Percentiles rank a stretch among this genome's conserved stretches.
Evolutionary conservation across 2,113 vertebrate genomes (phyloP).

Genomic region (Alexandromys fortis): DNA sequence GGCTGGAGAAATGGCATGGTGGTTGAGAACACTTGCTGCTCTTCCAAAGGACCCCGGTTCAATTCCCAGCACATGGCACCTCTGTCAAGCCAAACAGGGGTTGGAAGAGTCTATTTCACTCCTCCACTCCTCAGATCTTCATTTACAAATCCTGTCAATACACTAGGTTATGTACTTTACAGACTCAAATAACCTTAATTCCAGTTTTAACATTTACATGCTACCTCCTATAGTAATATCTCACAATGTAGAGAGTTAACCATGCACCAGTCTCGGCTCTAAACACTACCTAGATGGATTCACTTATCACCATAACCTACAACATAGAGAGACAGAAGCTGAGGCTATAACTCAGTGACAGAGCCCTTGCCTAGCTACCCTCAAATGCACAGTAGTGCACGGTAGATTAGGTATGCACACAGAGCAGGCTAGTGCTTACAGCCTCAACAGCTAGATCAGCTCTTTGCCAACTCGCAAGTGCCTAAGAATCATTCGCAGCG

Average conservation of each 20-base stretch:
- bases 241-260: neutral
- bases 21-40: neutral
- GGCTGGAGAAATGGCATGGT: neutral
- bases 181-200: constrained; percentile 25
- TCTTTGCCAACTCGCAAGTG: neutral
- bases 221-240: neutral
- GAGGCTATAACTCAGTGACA: neutral
- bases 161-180: neutral
- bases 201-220: constrained; percentile 12
- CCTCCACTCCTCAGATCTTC: neutral
- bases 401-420: neutral
- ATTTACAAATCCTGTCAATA: constrained; percentile 51
- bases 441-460: neutral
- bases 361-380: neutral
- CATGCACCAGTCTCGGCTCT: neutral
- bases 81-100: constrained; percentile 29
- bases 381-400: neutral
- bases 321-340: neutral
- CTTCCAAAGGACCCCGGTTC: neutral
- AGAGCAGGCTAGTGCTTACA: neutral
- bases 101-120: constrained; percentile 33
- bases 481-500: neutral
- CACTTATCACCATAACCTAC: constrained; percentile 33
- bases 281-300: constrained; percentile 20
- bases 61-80: neutral